A percentile compares a stretch with the other conserved stretches of the same genome.
phyloP scores from a whole-genome alignment of 2,797 vertebrate genomes.

The Poecile montanus region DNA sequence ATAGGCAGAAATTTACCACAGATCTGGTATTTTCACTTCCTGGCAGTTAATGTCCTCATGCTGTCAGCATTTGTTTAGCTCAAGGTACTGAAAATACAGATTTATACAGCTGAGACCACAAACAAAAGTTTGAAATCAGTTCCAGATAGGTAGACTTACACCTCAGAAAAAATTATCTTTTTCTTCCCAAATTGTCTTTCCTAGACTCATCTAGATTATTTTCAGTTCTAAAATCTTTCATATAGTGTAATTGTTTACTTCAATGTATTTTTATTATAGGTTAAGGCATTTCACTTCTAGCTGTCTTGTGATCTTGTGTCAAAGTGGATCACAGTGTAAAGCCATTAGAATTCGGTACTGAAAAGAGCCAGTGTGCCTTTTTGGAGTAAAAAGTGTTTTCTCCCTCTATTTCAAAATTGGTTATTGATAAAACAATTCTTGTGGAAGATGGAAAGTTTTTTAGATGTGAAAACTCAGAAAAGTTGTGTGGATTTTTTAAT shows the following conservation, averaged over 20 bases:
- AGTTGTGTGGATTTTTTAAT: neutral
- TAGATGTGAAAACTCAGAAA: neutral
- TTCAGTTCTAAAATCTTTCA: neutral
- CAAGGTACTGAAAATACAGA: neutral
- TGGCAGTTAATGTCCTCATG: neutral
- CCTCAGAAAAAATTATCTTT: neutral
- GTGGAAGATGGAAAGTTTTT: neutral
- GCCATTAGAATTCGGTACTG: neutral
- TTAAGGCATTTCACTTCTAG: neutral
- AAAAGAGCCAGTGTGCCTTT: neutral
- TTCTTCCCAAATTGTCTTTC: neutral
- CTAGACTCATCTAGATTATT: neutral
- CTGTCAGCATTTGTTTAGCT: neutral
- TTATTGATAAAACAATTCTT: neutral
- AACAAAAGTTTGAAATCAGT: neutral
- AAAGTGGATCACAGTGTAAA: neutral
- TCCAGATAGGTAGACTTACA: neutral
- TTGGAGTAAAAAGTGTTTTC: neutral
- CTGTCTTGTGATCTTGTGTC: neutral
- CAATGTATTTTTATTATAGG: neutral
- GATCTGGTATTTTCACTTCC: neutral
- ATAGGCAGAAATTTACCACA: neutral
- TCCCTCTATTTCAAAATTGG: neutral
- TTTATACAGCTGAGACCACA: neutral
- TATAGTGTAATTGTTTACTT: neutral